A percentile compares a stretch with the other conserved stretches of the same genome.
Evolutionary conservation across 2,113 vertebrate species (phyloP).

Genomic region (Rhadina sibilatrix): DNA sequence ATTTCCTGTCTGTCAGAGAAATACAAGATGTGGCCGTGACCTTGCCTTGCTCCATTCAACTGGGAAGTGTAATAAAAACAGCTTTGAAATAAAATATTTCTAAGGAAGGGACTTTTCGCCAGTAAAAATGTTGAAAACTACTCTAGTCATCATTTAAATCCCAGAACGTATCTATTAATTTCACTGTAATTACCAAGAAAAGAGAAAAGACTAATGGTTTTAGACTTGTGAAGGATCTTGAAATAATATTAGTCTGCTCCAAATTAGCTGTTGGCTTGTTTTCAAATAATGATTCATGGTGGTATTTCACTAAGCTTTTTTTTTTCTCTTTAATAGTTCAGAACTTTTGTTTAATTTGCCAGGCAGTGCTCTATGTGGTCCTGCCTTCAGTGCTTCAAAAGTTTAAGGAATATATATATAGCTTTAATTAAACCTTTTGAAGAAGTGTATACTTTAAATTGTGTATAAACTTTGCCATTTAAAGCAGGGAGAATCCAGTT

Average conservation of each 20-base stretch:
- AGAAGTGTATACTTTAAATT: neutral
- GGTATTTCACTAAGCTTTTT: constrained; percentile 34
- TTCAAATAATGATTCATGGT: constrained; percentile 66
- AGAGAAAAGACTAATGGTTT: constrained; percentile 41
- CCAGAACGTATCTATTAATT: constrained; percentile 48
- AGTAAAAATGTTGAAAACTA: constrained; percentile 45
- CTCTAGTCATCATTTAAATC: constrained; percentile 36
- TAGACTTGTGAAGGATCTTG: constrained; percentile 46
- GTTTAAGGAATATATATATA: neutral
- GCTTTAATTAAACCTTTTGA: neutral
- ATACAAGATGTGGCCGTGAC: neutral
- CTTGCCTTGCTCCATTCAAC: neutral
- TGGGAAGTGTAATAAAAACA: constrained; percentile 24
- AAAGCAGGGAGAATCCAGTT: neutral
- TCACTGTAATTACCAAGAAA: constrained; percentile 39
- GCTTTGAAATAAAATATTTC: constrained; percentile 47
- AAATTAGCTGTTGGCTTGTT: constrained; percentile 58
- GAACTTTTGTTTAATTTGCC: constrained; percentile 50
- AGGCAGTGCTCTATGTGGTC: neutral
- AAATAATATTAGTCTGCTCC: constrained; percentile 52
- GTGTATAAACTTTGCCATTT: neutral
- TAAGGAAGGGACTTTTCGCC: constrained; percentile 3
- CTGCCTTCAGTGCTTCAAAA: neutral
- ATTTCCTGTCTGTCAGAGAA: constrained; percentile 42
- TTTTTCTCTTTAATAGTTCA: constrained; percentile 39